Evolutionary conservation across 2,888 invertebrate species (phyloP).

Genomic region (Cataglyphis livida): DNA sequence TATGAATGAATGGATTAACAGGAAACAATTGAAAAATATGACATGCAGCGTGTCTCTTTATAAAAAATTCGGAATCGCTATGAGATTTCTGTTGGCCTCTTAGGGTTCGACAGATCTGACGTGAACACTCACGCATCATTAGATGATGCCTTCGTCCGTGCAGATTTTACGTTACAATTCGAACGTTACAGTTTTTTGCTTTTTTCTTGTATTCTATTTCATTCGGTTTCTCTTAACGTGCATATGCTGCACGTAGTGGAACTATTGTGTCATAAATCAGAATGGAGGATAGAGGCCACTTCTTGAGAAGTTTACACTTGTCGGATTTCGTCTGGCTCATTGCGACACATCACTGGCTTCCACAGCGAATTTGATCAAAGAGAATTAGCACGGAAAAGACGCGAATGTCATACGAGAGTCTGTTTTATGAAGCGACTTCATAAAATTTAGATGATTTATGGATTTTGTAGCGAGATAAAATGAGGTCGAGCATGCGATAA

Average conservation of each 20-base stretch:
- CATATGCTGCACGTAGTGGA: conserved; percentile 65
- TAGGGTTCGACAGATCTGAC: conserved; percentile 1
- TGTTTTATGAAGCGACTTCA: not conserved
- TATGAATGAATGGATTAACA: not conserved
- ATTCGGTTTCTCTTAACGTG: conserved; percentile 2
- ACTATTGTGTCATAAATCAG: conserved; percentile 79
- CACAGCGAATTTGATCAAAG: not conserved
- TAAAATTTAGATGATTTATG: conserved; percentile 25
- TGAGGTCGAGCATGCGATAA: conserved; percentile 13
- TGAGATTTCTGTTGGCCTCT: conserved; percentile 25
- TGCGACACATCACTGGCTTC: not conserved
- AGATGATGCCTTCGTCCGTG: conserved; percentile 2
- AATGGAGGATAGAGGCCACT: conserved; percentile 77
- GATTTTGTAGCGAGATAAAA: conserved; percentile 24
- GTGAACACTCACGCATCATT: conserved; percentile 31
- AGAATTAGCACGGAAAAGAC: not conserved
- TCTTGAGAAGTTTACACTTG: conserved; percentile 75
- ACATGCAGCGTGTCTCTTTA: conserved; percentile 59
- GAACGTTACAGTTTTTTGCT: not conserved
- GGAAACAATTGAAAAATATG: conserved; percentile 38
- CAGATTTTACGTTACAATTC: not conserved
- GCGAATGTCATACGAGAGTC: not conserved
- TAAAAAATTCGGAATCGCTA: conserved; percentile 45
- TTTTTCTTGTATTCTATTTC: not conserved
- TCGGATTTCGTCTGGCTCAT: conserved; percentile 67